These are phyloP conservation scores for Paracanthobrama guichenoti DNA, from an alignment of 2,113 vertebrate genomes.

Conservation along the genomic window DNA sequence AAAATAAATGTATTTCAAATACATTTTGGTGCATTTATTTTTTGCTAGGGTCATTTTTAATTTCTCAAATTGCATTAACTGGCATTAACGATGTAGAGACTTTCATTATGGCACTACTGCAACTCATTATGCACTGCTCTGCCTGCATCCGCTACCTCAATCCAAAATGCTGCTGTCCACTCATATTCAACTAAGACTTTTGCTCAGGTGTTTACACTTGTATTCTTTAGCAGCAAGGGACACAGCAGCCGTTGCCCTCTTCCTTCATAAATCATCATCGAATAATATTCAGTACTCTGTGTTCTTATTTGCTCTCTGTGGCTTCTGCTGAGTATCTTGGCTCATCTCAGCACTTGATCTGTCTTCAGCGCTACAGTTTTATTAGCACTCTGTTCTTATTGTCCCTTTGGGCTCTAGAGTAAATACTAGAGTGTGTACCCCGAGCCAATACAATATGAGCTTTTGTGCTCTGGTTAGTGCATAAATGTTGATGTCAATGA, in stretches of 20 bases:
- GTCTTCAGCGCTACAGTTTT: slow-evolving; percentile 7
- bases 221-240: background rate
- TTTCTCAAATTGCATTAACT: background rate
- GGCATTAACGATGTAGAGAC: background rate
- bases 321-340: background rate
- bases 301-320: slow-evolving; percentile 20
- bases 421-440: background rate
- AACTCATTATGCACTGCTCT: background rate
- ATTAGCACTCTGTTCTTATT: slow-evolving; percentile 28
- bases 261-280: background rate
- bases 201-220: slow-evolving; percentile 1
- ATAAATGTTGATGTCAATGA: slow-evolving; percentile 25
- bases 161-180: background rate
- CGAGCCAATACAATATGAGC: background rate
- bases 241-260: background rate
- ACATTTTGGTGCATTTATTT: too few relatives aligned
- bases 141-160: background rate
- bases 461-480: background rate
- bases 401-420: slow-evolving; percentile 13
- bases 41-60: background rate
- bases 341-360: background rate
- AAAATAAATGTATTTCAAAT: too few relatives aligned
- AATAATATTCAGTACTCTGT: slow-evolving; percentile 14
- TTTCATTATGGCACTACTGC: background rate
- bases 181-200: background rate